A percentile compares a stretch with the other conserved stretches of the same genome.
phyloP scores from a whole-genome alignment of 2,888 invertebrate genomes.

The Fragum sueziense region DNA sequence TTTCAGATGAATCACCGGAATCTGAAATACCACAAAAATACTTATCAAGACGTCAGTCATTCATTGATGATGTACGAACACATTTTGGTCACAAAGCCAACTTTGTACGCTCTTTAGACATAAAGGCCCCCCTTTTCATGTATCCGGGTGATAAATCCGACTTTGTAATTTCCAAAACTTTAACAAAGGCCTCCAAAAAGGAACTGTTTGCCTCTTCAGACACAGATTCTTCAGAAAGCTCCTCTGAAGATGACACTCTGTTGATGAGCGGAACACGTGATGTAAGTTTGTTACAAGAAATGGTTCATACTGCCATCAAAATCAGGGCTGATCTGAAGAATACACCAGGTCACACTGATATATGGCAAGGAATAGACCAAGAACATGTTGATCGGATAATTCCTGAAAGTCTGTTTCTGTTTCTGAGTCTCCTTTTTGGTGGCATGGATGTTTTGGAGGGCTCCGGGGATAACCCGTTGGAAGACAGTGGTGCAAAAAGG shows the following conservation, averaged over 20 bases:
- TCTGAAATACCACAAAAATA: neutral
- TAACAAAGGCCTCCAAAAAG: neutral
- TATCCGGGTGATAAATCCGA: neutral
- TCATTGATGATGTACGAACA: neutral
- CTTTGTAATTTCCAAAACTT: neutral
- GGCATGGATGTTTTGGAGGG: neutral
- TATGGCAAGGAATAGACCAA: neutral
- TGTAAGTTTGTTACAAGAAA: neutral
- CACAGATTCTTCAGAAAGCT: neutral
- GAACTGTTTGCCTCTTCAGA: neutral
- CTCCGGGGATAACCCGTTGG: neutral
- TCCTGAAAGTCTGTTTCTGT: neutral
- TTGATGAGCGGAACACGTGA: neutral
- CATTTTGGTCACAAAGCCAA: neutral
- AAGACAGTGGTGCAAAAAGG: neutral
- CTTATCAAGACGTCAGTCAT: neutral
- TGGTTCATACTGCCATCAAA: neutral
- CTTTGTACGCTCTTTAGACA: neutral
- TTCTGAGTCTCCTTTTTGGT: neutral
- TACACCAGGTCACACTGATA: neutral
- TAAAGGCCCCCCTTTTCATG: too few species aligned
- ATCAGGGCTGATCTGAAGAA: neutral
- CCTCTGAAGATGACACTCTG: neutral
- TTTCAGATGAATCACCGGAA: neutral
- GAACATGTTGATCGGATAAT: neutral